Base-by-base conservation (phyloP, 1,140 invertebrate species). In the Drosophila novamexicana region DNA sequence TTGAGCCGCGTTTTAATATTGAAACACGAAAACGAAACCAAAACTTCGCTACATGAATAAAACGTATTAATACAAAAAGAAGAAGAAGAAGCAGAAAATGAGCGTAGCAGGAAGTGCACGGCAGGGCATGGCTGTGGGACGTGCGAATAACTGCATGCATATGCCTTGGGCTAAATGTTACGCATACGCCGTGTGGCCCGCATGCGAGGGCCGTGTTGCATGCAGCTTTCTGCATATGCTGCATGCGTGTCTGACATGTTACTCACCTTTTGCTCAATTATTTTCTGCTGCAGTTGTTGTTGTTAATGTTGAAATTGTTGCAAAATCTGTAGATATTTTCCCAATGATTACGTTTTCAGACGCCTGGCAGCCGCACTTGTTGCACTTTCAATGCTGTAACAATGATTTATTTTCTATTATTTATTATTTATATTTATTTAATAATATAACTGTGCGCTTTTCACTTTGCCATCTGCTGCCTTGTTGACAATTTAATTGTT, bases 251-350 rank as follows among this genome's bases (percentile, higher is more conserved):
- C 77, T 80, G 66, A 75, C 77, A 79, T 77, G 81, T 52, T 82
- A 88, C 83, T 88, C 83, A 88, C 83, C 83, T 88, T 86, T 81
- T 88, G 83, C 80, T 88, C 83, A 88, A 86, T 86, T 88, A 86
- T 69, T 86, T 86, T 74, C 22, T 22, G 22, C 22, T 22, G 22
- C 22, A 22, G 58, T 47, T 65, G 61, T 45, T 63, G 75, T 37
- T 54, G 45, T 29, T 63, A 76, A 63, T 86, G 83, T 88, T 66
- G 83, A 86, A 86, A 86, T 86, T 86, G 79, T 86, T 86, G 82
- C 82, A 85, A 86, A 86, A 86, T 89, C 22, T 88, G 79, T 79
- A 74, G 79, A 88, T 88, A 89, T 88, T 88, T 88, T 88, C 83
- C 84, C 83, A 88, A 88, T 77, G 83, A 88, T 88, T 86, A 86